These are phyloP conservation scores for Leistus spinibarbis DNA, from an alignment of 2,888 invertebrate species.

Conservation along the genomic window DNA sequence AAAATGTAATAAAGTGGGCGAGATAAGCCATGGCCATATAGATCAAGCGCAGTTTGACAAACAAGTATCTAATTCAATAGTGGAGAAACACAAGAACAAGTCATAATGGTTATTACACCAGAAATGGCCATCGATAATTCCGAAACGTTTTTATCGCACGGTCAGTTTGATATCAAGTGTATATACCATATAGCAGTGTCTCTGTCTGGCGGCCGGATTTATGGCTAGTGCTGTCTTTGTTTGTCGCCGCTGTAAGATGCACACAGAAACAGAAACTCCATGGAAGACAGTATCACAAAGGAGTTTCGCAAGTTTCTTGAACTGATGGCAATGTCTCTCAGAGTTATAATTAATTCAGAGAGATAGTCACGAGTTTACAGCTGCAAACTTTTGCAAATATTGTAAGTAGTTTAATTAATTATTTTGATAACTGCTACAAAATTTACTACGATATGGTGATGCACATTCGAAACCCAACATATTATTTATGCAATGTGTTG, in stretches of 20 bases:
- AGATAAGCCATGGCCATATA: conserved; percentile 16
- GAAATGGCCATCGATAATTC: conserved; percentile 53
- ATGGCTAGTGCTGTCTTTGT: conserved; percentile 16
- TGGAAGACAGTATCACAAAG: conserved; percentile 41
- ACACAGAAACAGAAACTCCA: conserved; percentile 33
- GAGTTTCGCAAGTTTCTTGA: conserved; percentile 27
- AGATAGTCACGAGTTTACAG: conserved; percentile 15
- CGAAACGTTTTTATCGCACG: conserved; percentile 54
- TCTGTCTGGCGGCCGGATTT: conserved; percentile 24
- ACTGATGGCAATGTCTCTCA: conserved; percentile 34
- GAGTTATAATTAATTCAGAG: conserved; percentile 37
- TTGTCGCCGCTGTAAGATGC: conserved; percentile 5
- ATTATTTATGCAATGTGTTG: background rate
- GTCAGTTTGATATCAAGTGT: conserved; percentile 49
- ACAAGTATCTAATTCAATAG: conserved; percentile 31
- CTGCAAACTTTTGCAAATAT: conserved; percentile 20
- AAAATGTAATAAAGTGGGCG: conserved; percentile 15
- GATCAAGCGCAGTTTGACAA: conserved; percentile 33
- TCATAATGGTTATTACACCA: conserved; percentile 39
- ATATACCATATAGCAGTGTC: conserved; percentile 18
- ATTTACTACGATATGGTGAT: conserved; percentile 1
- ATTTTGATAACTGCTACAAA: conserved; percentile 35
- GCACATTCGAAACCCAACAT: background rate
- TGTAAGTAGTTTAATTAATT: conserved; percentile 35
- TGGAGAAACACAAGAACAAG: conserved; percentile 28